These are phyloP conservation scores for Bradypus variegatus DNA, from an alignment of 2,797 vertebrate species.

Conservation along the genomic window DNA sequence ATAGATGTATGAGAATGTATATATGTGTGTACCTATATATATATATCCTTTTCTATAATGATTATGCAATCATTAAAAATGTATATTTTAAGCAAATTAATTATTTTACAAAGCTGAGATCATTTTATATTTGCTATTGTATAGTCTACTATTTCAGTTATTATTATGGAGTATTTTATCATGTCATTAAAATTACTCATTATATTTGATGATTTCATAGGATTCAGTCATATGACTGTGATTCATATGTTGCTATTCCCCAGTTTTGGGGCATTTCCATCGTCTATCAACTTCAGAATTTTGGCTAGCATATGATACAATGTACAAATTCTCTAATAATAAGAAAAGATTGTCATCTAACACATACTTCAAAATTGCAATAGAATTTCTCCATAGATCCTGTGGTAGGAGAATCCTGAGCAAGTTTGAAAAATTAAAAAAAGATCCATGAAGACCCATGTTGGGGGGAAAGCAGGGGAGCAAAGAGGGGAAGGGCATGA, in stretches of 20 bases:
- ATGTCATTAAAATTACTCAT: background rate
- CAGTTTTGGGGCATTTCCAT: background rate
- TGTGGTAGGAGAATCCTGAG: background rate
- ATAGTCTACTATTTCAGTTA: background rate
- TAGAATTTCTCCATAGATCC: background rate
- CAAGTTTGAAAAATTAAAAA: background rate
- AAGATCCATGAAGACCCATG: too few species aligned
- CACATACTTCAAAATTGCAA: background rate
- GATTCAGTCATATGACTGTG: background rate
- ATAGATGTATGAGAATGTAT: too few species aligned
- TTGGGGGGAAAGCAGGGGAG: background rate
- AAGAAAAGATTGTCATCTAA: background rate
- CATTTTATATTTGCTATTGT: background rate
- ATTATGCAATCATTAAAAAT: too few species aligned
- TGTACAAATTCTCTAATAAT: background rate
- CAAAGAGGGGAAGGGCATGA: background rate
- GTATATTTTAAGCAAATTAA: too few species aligned
- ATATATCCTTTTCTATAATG: too few species aligned
- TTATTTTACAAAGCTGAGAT: conserved; percentile 3
- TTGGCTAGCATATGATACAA: background rate
- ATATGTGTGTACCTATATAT: too few species aligned
- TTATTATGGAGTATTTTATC: background rate
- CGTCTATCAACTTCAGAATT: background rate
- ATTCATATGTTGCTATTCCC: background rate
- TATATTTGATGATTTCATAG: background rate